These are phyloP conservation scores for Folsomia manolachei DNA, from an alignment of 2,888 invertebrate genomes.

Conservation along the genomic window DNA sequence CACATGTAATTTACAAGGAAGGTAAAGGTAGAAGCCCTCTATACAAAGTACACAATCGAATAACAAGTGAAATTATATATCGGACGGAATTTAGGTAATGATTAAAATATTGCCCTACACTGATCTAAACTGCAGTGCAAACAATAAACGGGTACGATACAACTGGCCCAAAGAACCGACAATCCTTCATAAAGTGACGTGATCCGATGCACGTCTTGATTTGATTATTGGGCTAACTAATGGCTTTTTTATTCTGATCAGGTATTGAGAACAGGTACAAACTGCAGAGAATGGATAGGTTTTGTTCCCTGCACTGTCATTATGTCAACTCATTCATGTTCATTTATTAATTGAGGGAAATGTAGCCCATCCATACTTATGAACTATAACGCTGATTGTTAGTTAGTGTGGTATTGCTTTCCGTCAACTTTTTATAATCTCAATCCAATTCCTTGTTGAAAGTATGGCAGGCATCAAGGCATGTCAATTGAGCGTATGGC, in stretches of 20 bases:
- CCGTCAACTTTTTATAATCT: background rate
- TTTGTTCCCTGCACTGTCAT: background rate
- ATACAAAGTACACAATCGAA: background rate
- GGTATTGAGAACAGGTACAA: background rate
- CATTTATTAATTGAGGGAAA: background rate
- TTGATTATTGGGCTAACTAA: background rate
- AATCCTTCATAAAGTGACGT: background rate
- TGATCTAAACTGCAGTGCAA: background rate
- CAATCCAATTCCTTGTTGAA: background rate
- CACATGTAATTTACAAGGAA: background rate
- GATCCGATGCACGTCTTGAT: no score
- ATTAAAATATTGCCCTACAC: background rate
- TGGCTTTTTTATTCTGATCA: background rate
- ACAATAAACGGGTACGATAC: no score
- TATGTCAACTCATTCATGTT: background rate
- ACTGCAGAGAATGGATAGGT: background rate
- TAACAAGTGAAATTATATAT: no score
- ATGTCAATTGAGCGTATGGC: background rate
- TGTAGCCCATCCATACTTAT: background rate
- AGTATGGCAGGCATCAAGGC: no score
- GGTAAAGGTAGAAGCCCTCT: background rate
- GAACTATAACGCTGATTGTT: no score
- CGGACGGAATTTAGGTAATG: background rate
- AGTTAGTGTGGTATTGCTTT: background rate
- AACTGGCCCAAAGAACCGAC: background rate